Conservation (phyloP, 2,113 vertebrate genomes). For the Colius striatus region DNA sequence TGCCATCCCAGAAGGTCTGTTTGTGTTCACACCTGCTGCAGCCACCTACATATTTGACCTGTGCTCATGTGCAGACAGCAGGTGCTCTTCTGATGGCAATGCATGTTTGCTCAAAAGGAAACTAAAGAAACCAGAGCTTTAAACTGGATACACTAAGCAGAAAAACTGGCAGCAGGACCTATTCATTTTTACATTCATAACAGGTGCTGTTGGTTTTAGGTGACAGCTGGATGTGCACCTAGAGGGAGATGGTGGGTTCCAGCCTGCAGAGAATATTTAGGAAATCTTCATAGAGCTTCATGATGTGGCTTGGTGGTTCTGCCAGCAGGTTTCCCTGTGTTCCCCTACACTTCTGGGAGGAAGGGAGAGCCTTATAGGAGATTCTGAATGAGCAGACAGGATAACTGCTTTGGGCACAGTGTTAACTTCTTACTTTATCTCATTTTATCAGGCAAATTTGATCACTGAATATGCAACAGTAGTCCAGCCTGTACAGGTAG, state of each 20-base stretch:
- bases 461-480: conserved; percentile 89
- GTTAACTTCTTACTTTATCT: not conserved
- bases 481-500: conserved; percentile 92
- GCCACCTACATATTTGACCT: not conserved
- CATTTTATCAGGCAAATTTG: conserved; percentile 83
- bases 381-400: not conserved
- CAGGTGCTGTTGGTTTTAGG: not conserved
- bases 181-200: not conserved
- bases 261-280: not conserved
- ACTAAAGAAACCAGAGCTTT: not conserved
- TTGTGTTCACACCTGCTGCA: not conserved
- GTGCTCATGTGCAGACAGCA: no score
- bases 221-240: not conserved
- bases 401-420: accelerated
- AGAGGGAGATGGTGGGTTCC: not conserved
- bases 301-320: not conserved
- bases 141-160: not conserved
- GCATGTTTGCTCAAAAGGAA: not conserved
- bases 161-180: not conserved
- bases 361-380: not conserved
- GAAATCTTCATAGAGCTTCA: not conserved
- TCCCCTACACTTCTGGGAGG: accelerated
- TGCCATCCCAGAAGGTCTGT: accelerated
- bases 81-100: not conserved
- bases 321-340: not conserved